Percentiles rank a stretch among this genome's conserved stretches.
These are phyloP conservation scores for Fukomys damarensis DNA, from an alignment of 2,113 vertebrate genomes.

Conservation along the genomic window DNA sequence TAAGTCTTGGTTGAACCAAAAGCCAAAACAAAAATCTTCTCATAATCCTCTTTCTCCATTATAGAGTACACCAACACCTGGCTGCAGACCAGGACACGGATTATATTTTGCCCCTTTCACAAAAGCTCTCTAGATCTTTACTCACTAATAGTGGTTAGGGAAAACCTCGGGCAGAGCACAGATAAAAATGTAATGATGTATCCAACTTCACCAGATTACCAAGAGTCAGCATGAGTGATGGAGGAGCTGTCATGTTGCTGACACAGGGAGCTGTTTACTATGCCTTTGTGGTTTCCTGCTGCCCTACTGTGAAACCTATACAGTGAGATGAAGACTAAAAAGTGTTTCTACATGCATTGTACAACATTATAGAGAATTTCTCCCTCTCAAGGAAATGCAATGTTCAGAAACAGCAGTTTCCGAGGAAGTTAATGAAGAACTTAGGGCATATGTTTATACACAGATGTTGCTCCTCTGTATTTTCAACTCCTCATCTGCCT, in stretches of 20 bases:
- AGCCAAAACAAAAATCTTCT: constrained; percentile 70
- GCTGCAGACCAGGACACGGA: constrained; percentile 47
- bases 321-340: constrained; percentile 3
- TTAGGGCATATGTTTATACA: neutral
- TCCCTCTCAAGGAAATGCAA: constrained; percentile 37
- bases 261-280: neutral
- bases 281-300: neutral
- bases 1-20: constrained; percentile 77
- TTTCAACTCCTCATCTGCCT: neutral
- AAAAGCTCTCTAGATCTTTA: constrained; percentile 73
- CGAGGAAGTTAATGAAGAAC: neutral
- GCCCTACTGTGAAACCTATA: neutral
- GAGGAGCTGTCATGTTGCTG: constrained; percentile 45
- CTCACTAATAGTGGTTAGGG: neutral
- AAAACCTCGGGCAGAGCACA: constrained; percentile 51
- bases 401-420: neutral
- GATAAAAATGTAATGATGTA: constrained; percentile 30
- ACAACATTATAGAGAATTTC: neutral
- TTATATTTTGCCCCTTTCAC: constrained; percentile 61
- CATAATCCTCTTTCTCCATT: constrained; percentile 67
- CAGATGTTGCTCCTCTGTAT: neutral
- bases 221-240: neutral
- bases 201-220: neutral
- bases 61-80: constrained; percentile 60
- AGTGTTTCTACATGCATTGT: neutral